Base-by-base conservation (phyloP, 2,888 invertebrate species). In the Eutolmus rufibarbis region DNA sequence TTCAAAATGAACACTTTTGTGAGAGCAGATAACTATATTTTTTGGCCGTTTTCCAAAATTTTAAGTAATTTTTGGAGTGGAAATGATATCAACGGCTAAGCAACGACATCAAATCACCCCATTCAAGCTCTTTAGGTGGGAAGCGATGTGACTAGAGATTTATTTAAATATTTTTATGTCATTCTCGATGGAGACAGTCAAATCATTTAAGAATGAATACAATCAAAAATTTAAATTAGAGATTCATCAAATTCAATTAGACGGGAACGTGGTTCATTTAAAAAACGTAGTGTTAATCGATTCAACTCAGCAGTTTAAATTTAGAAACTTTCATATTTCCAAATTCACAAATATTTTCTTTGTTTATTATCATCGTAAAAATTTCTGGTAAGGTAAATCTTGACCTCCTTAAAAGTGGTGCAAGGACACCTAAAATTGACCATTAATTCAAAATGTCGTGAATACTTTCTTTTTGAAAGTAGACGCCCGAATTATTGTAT, bases 11-110 rank as follows among this genome's bases (percentile, higher is more conserved):
- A 14, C 40, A n/a, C 31, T 46, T 85, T 46, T 43, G 14, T 43
- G 31, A 85, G 43, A 74, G 19, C 40, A 57, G 74, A 85, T 85
- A 74, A 82, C 57, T 82, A 85, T 74, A n/a, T 85, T 74, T 85
- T 74, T 85, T 85, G 74, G 85, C 85, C 12, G n/a, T 74, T 1
- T 74, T 43, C 85, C 74, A 43, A 85, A 40, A 74, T 74, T 74
- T 74, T 85, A 74, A 74, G 74, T 46, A 85, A 57, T 74, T 74
- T 74, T 82, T 82, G 82, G 82, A 82, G 82, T 82, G 82, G 19
- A 82, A 82, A 82, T 82, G 57, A 57, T 56, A 34, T 19, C 37
- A 81, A 51, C 28, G 56, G 40, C 82, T 57, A 57, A 31, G 66
- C 37, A 57, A 19, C 37, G 19, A 82, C 28, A 56, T 19, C 14